phyloP scores from a whole-genome alignment of 2,888 invertebrate species.

The Thysanoteuthis rhombus region DNA sequence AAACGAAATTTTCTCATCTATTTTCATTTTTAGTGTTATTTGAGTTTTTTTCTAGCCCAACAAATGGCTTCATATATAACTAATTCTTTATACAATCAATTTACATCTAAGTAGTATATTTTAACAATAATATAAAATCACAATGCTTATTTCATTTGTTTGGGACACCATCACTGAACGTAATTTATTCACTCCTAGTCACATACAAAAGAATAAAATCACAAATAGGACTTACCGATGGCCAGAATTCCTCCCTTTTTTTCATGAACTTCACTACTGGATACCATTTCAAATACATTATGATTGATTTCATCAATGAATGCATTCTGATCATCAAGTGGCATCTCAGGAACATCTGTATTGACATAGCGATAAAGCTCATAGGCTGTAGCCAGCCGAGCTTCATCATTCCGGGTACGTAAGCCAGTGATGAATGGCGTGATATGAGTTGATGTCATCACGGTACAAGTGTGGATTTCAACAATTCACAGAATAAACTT shows the following conservation, averaged over 20 bases:
- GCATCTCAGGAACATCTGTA: slow-evolving; percentile 72
- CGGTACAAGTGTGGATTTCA: slow-evolving; percentile 28
- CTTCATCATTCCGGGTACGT: slow-evolving; percentile 87
- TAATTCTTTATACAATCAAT: too few species aligned
- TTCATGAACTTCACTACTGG: slow-evolving; percentile 89
- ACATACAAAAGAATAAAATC: not conserved
- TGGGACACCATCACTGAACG: too few species aligned
- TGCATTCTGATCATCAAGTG: slow-evolving; percentile 86
- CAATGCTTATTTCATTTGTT: too few species aligned
- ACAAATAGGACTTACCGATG: slow-evolving; percentile 70
- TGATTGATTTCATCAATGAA: slow-evolving; percentile 96
- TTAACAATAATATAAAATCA: too few species aligned
- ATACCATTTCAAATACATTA: slow-evolving; percentile 95
- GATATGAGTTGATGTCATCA: slow-evolving; percentile 43
- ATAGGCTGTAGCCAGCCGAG: slow-evolving; percentile 84
- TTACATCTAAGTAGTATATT: too few species aligned
- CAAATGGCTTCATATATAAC: too few species aligned
- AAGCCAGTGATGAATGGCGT: slow-evolving; percentile 79
- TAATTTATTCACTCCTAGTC: too few species aligned
- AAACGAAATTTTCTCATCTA: too few species aligned
- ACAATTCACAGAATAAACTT: not conserved
- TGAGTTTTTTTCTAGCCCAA: too few species aligned
- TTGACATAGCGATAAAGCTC: slow-evolving; percentile 89
- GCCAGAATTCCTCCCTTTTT: slow-evolving; percentile 95
- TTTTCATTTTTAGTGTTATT: too few species aligned